phyloP scores from a whole-genome alignment of 2,113 vertebrate genomes.

The Cygnus buccinator region DNA sequence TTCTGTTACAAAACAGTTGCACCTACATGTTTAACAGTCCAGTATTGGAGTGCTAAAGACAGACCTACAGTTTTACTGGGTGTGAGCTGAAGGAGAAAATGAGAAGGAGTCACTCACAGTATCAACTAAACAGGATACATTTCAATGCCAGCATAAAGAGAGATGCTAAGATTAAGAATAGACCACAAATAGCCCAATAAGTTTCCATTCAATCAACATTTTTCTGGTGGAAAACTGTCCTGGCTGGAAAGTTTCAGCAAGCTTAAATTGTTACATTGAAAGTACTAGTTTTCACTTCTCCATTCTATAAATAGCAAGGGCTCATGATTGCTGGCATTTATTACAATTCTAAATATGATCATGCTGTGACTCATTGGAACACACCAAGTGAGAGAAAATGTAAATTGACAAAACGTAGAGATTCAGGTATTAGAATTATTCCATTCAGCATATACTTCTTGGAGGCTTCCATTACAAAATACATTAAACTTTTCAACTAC shows the following conservation, averaged over 20 bases:
- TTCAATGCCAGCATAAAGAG: not conserved
- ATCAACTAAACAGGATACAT: not conserved
- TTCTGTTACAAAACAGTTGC: not conserved
- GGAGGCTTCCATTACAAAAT: not conserved
- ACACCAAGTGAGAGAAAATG: not conserved
- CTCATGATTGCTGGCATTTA: not conserved
- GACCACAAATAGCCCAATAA: not conserved
- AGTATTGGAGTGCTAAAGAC: not conserved
- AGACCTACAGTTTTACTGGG: not conserved
- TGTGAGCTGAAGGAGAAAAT: not conserved
- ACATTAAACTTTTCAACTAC: not conserved
- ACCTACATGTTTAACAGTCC: not conserved
- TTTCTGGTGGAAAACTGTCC: constrained; percentile 33
- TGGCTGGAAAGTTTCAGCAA: not conserved
- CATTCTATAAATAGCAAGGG: not conserved
- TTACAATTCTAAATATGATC: not conserved
- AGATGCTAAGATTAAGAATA: not conserved
- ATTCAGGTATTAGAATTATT: not conserved
- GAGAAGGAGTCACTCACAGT: not conserved
- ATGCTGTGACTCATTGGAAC: not conserved
- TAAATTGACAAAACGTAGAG: not conserved
- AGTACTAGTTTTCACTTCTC: not conserved
- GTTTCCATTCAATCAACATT: constrained; percentile 3
- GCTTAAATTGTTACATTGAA: not conserved
- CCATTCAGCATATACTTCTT: not conserved